Evolutionary conservation across 2,797 vertebrate genomes (phyloP).

Genomic region (Tiaroga cobitis): DNA sequence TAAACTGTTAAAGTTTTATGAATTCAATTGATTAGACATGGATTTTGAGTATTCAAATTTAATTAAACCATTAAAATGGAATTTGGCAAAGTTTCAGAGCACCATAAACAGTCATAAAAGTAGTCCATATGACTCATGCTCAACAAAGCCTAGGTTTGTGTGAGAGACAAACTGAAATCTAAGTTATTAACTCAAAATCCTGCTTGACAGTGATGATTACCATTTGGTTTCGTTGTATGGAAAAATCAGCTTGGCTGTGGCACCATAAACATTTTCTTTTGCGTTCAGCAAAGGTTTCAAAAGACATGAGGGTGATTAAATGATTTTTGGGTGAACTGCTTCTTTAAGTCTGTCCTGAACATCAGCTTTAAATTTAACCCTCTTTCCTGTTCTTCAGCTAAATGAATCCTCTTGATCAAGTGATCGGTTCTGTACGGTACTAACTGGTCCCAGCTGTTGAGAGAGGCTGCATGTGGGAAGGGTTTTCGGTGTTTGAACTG

Average conservation of each 20-base stretch:
- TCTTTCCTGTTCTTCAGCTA: slow-evolving; percentile 35
- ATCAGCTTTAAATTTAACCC: slow-evolving; percentile 41
- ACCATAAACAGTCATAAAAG: too few relatives aligned
- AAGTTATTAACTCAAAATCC: background rate
- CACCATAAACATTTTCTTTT: background rate
- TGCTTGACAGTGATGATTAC: background rate
- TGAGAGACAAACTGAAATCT: background rate
- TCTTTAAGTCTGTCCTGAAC: slow-evolving; percentile 11
- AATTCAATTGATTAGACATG: background rate
- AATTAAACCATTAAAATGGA: too few relatives aligned
- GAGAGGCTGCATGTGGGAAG: background rate
- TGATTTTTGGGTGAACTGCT: background rate
- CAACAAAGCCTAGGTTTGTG: background rate
- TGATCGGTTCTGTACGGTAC: slow-evolving; percentile 34
- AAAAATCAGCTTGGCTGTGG: background rate
- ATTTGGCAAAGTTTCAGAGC: too few relatives aligned
- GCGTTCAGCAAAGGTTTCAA: background rate
- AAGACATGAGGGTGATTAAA: background rate
- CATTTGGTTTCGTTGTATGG: background rate
- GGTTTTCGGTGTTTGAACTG: slow-evolving; percentile 25
- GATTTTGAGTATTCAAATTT: background rate
- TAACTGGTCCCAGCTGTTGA: slow-evolving; percentile 52
- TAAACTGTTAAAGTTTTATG: background rate
- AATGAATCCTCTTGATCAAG: slow-evolving; percentile 45
- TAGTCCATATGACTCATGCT: background rate